A percentile compares a stretch with the other conserved stretches of the same genome.
Evolutionary conservation across 92 coral and sea anemone genomes (phyloP).

Genomic region (Phenganax marumi): DNA sequence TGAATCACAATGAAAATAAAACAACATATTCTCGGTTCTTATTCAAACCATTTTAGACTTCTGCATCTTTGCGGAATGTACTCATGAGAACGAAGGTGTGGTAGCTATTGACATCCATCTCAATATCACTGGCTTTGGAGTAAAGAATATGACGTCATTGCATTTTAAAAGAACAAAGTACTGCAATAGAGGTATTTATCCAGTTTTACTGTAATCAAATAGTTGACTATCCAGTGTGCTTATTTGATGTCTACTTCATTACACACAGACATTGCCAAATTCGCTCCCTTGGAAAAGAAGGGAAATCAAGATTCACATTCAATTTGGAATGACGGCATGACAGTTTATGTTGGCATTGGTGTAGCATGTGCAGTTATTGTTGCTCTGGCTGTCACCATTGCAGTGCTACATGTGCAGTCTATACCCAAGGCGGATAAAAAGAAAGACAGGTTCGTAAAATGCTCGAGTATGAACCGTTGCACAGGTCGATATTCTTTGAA

Average conservation of each 20-base stretch:
- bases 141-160: slow-evolving; percentile 43
- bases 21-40: not conserved
- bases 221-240: not conserved
- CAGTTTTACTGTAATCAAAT: not conserved
- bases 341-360: slow-evolving; percentile 88
- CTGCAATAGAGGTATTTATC: slow-evolving; percentile 66
- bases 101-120: slow-evolving; percentile 66
- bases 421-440: slow-evolving; percentile 71
- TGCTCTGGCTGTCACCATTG: slow-evolving; percentile 87
- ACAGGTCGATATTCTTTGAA: not conserved
- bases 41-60: slow-evolving; percentile 61
- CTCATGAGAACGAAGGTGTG: slow-evolving; percentile 63
- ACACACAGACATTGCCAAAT: slow-evolving; percentile 1
- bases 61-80: slow-evolving; percentile 72
- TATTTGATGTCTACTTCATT: not conserved
- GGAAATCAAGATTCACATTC: slow-evolving; percentile 49
- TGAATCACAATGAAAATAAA: not conserved
- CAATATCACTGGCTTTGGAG: slow-evolving; percentile 58
- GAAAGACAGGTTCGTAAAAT: slow-evolving; percentile 60
- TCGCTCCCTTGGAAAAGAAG: not conserved
- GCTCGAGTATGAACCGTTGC: not conserved
- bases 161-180: slow-evolving; percentile 71
- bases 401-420: slow-evolving; percentile 86
- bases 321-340: slow-evolving; percentile 66
- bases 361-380: slow-evolving; percentile 87